These are phyloP conservation scores for Marronus borbonicus DNA, from an alignment of 2,888 invertebrate genomes.

Conservation along the genomic window DNA sequence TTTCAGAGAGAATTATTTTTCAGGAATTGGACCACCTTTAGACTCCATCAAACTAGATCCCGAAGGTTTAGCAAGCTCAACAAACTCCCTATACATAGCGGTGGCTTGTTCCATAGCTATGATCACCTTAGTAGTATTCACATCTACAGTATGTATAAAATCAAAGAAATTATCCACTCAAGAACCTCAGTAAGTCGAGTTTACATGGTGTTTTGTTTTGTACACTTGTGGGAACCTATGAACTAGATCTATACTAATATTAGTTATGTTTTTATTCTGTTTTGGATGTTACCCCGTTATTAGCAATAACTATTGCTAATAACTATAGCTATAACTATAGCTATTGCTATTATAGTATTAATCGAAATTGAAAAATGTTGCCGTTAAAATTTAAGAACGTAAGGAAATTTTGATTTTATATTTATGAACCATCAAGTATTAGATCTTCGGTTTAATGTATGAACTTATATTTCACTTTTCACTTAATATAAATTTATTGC, in stretches of 20 bases:
- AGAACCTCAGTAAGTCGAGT: slow-evolving; percentile 77
- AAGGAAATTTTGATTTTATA: too few species aligned
- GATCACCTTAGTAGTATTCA: slow-evolving; percentile 77
- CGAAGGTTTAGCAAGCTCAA: slow-evolving; percentile 77
- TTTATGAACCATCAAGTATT: too few species aligned
- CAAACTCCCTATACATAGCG: slow-evolving; percentile 84
- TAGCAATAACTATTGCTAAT: too few species aligned
- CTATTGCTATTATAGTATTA: too few species aligned
- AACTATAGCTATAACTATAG: too few species aligned
- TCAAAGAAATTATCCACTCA: slow-evolving; percentile 79
- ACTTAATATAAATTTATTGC: background rate
- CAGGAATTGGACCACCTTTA: slow-evolving; percentile 70
- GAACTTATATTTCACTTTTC: background rate
- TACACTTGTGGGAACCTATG: too few species aligned
- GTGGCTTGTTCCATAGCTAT: slow-evolving; percentile 87
- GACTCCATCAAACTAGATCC: slow-evolving; percentile 82
- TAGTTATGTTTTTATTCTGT: too few species aligned
- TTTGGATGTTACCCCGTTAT: too few species aligned
- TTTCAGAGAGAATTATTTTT: slow-evolving; percentile 47
- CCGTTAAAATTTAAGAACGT: too few species aligned
- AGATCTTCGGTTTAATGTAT: too few species aligned
- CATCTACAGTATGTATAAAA: slow-evolving; percentile 78
- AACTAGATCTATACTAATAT: too few species aligned
- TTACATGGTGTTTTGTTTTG: slow-evolving; percentile 52
- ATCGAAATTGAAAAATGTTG: background rate